A percentile compares a stretch with the other conserved stretches of the same genome.
Evolutionary conservation across 2,888 invertebrate genomes (phyloP).

Genomic region (Tanypteryx hageni): DNA sequence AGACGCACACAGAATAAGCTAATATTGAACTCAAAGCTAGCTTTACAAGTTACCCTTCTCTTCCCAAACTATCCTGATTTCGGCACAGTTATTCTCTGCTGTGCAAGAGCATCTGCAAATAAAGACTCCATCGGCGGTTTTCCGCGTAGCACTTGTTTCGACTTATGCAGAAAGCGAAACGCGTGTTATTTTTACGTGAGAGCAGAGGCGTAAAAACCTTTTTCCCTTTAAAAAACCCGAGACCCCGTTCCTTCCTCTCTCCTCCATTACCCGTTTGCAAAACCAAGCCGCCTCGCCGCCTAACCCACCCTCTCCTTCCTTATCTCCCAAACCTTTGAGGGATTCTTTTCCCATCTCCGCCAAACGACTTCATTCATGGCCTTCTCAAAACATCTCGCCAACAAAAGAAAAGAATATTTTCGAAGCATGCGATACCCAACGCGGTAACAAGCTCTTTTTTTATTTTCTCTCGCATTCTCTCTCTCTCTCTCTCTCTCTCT

Average conservation of each 20-base stretch:
- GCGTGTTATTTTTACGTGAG: background rate
- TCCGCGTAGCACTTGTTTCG: too few relatives aligned
- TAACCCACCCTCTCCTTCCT: background rate
- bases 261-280: background rate
- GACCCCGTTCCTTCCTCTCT: too few relatives aligned
- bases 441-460: background rate
- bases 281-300: background rate
- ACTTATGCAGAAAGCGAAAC: background rate
- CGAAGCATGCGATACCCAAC: background rate
- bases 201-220: background rate
- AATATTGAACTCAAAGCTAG: too few relatives aligned
- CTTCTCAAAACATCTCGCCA: background rate
- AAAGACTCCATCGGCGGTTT: too few relatives aligned
- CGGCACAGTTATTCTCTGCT: too few relatives aligned
- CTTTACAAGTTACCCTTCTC: too few relatives aligned
- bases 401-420: constrained; percentile 30
- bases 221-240: background rate
- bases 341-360: constrained; percentile 21
- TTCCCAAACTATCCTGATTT: too few relatives aligned
- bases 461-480: background rate
- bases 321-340: constrained; percentile 4
- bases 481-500: background rate
- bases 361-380: background rate
- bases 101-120: too few relatives aligned
- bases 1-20: too few relatives aligned